Evolutionary conservation across 2,113 vertebrate species (phyloP).

Genomic region (Ceuthmochares aereus): DNA sequence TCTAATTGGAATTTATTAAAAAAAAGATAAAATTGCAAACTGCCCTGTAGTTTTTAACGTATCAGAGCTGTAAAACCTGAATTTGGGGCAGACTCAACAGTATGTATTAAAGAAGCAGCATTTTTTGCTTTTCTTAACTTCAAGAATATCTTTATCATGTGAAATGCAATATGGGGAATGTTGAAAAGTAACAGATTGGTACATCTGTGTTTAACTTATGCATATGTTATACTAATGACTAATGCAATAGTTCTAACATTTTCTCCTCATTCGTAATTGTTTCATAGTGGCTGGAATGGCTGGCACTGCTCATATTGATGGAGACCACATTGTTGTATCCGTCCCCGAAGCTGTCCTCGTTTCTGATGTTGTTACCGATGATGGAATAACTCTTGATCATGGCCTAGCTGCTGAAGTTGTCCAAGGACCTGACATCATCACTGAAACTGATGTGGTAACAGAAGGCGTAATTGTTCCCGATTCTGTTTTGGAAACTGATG

Average conservation of each 20-base stretch:
- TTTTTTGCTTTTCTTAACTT: not conserved
- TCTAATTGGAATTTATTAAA: not conserved
- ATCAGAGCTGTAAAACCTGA: not conserved
- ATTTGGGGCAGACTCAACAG: not conserved
- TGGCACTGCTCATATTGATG: slow-evolving; percentile 95
- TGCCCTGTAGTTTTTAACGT: not conserved
- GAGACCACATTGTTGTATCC: slow-evolving; percentile 97
- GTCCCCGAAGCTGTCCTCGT: slow-evolving; percentile 96
- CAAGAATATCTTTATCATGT: not conserved
- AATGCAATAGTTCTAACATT: slow-evolving; percentile 35
- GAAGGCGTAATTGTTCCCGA: slow-evolving; percentile 93
- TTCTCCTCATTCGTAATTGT: slow-evolving; percentile 56
- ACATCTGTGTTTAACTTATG: not conserved
- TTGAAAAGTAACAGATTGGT: not conserved
- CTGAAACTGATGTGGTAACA: slow-evolving; percentile 84
- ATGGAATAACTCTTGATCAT: slow-evolving; percentile 93
- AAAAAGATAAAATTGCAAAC: not conserved
- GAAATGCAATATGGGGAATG: not conserved
- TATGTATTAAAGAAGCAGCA: not conserved
- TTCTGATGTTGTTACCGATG: slow-evolving; percentile 94
- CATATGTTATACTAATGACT: not conserved
- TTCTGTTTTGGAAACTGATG: slow-evolving; percentile 87
- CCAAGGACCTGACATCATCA: slow-evolving; percentile 87
- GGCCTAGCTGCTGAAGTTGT: slow-evolving; percentile 92
- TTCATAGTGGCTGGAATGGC: slow-evolving; percentile 93